phyloP scores from a whole-genome alignment of 1,140 invertebrate species.

The Drosophila murphyi region DNA sequence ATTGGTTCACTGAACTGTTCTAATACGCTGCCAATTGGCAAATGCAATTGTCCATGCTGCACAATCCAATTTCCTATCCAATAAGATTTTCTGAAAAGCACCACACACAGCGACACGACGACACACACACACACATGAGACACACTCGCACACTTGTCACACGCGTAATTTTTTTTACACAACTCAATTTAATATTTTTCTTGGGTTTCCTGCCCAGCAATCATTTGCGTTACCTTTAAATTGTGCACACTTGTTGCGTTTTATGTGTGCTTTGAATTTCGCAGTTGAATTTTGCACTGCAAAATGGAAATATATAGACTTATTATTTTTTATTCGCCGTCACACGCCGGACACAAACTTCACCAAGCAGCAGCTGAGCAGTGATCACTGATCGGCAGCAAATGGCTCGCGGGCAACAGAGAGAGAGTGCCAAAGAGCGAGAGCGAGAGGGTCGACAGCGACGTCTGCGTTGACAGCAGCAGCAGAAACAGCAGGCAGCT shows the following conservation, averaged over 20 bases:
- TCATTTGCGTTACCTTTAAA: constrained; percentile 29
- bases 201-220: background rate
- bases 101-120: constrained; percentile 70
- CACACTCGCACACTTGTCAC: constrained; percentile 59
- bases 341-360: constrained; percentile 73
- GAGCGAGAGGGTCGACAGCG: constrained; percentile 21
- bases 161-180: constrained; percentile 59
- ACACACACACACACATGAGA: constrained; percentile 27
- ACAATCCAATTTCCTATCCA: no score
- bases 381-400: constrained; percentile 38
- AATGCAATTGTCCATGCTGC: no score
- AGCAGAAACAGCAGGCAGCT: constrained; percentile 4
- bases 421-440: constrained; percentile 4
- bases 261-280: constrained; percentile 21
- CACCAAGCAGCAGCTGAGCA: constrained; percentile 57
- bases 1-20: no score
- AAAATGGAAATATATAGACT: constrained; percentile 46
- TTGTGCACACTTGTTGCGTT: background rate
- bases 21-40: no score
- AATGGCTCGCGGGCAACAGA: constrained; percentile 23
- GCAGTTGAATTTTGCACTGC: constrained; percentile 41
- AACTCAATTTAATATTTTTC: constrained; percentile 18
- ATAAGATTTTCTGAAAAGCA: constrained; percentile 16
- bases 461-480: constrained; percentile 2
- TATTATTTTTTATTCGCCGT: constrained; percentile 56